These are phyloP conservation scores for Meta bourneti DNA, from an alignment of 2,888 invertebrate genomes.

Conservation along the genomic window DNA sequence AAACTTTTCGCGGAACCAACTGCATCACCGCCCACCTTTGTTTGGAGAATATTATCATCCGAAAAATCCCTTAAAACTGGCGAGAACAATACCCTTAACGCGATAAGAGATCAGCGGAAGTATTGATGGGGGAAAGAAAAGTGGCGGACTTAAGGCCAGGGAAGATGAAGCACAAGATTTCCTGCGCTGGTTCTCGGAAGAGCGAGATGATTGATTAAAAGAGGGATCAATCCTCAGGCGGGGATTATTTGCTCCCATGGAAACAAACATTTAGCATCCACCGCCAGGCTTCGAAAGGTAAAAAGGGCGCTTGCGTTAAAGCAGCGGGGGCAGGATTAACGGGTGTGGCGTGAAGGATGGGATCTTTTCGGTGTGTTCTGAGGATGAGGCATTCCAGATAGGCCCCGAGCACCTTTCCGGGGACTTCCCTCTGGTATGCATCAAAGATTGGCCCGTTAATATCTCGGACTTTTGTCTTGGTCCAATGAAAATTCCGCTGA, in stretches of 20 bases:
- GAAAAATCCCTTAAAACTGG: neutral
- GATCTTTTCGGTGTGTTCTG: neutral
- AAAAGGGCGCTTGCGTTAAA: neutral
- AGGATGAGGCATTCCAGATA: neutral
- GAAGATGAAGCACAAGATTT: neutral
- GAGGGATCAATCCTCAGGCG: slow-evolving; percentile 29
- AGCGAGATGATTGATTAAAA: slow-evolving; percentile 67
- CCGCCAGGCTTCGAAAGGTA: neutral
- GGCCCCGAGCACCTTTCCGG: neutral
- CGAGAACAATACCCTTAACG: neutral
- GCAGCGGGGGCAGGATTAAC: slow-evolving; percentile 7
- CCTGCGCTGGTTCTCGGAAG: neutral
- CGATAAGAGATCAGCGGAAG: neutral
- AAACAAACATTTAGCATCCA: slow-evolving; percentile 52
- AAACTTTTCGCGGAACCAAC: neutral
- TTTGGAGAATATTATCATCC: neutral
- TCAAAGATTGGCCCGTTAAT: neutral
- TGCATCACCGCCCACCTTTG: neutral
- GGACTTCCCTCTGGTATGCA: neutral
- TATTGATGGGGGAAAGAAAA: neutral
- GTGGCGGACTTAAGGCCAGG: neutral
- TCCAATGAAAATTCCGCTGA: neutral
- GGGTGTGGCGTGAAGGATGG: slow-evolving; percentile 22
- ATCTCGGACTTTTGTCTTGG: neutral
- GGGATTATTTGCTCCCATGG: slow-evolving; percentile 46